Percentiles rank a stretch among this genome's conserved stretches.
These are phyloP conservation scores for Drosophila mimetica DNA, from an alignment of 2,888 invertebrate genomes.

Conservation along the genomic window DNA sequence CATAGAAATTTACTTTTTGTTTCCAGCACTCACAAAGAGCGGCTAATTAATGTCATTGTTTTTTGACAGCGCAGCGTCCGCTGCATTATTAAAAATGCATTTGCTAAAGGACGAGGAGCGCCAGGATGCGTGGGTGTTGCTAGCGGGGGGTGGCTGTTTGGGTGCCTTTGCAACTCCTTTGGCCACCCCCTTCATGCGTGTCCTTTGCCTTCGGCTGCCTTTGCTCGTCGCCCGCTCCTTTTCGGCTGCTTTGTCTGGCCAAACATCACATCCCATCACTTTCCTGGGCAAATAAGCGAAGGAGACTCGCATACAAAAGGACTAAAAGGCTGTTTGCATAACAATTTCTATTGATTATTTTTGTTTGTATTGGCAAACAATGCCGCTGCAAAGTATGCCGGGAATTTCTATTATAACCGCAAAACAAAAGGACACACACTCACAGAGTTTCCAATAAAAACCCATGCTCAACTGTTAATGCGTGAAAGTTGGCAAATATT, in stretches of 20 bases:
- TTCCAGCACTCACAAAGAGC: slow-evolving; percentile 60
- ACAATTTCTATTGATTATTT: slow-evolving; percentile 75
- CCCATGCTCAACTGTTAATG: slow-evolving; percentile 43
- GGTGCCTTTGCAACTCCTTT: slow-evolving; percentile 11
- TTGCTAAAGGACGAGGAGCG: slow-evolving; percentile 28
- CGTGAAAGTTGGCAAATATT: slow-evolving; percentile 32
- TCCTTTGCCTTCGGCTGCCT: background rate
- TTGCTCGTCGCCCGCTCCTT: background rate
- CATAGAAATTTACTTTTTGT: slow-evolving; percentile 62
- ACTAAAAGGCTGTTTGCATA: slow-evolving; percentile 71
- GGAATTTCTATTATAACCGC: slow-evolving; percentile 63
- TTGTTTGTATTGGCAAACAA: slow-evolving; percentile 60
- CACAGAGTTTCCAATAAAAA: slow-evolving; percentile 55
- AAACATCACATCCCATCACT: slow-evolving; percentile 59
- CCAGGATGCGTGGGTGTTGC: slow-evolving; percentile 2
- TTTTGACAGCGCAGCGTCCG: slow-evolving; percentile 61
- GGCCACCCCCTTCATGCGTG: slow-evolving; percentile 19
- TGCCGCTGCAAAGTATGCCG: slow-evolving; percentile 55
- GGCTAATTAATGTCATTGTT: slow-evolving; percentile 79
- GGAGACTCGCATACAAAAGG: slow-evolving; percentile 53
- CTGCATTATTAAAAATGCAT: slow-evolving; percentile 69
- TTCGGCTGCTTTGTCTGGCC: slow-evolving; percentile 19
- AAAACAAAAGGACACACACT: slow-evolving; percentile 52
- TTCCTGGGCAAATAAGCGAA: slow-evolving; percentile 64
- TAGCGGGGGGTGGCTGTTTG: background rate